A percentile compares a stretch with the other conserved stretches of the same genome.
phyloP scores from a whole-genome alignment of 2,888 invertebrate species.

The Carcina quercana region DNA sequence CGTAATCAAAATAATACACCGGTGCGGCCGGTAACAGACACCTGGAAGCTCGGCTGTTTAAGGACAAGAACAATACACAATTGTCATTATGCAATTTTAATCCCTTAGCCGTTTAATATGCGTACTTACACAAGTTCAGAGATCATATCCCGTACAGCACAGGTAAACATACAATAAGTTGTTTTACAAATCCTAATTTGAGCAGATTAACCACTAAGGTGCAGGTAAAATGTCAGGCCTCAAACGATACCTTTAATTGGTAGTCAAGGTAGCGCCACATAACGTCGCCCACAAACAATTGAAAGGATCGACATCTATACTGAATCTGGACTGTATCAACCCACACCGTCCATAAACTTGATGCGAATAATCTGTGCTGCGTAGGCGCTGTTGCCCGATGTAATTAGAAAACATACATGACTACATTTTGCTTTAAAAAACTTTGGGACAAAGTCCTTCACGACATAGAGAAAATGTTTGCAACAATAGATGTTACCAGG shows the following conservation, averaged over 20 bases:
- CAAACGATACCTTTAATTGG: slow-evolving; percentile 58
- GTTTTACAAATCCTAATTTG: slow-evolving; percentile 44
- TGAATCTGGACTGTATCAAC: slow-evolving; percentile 51
- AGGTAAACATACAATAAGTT: slow-evolving; percentile 10
- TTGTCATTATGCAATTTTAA: neutral
- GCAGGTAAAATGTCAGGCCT: too few species aligned
- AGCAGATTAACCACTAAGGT: slow-evolving; percentile 43
- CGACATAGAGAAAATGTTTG: too few species aligned
- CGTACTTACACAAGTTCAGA: neutral
- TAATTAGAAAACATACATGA: too few species aligned
- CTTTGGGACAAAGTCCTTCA: too few species aligned
- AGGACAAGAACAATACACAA: slow-evolving; percentile 8
- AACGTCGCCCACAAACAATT: slow-evolving; percentile 42
- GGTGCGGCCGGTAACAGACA: too few species aligned
- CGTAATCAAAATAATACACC: slow-evolving; percentile 25
- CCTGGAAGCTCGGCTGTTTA: slow-evolving; percentile 20
- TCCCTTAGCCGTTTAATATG: slow-evolving; percentile 2
- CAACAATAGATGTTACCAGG: too few species aligned
- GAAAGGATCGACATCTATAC: too few species aligned
- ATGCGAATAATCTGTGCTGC: too few species aligned
- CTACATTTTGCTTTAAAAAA: too few species aligned
- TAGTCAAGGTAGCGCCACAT: slow-evolving; percentile 44
- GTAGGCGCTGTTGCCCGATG: too few species aligned
- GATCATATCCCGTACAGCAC: neutral
- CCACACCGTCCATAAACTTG: slow-evolving; percentile 49